Conservation (phyloP, 2,113 vertebrate species). For the Salminus brasiliensis region DNA sequence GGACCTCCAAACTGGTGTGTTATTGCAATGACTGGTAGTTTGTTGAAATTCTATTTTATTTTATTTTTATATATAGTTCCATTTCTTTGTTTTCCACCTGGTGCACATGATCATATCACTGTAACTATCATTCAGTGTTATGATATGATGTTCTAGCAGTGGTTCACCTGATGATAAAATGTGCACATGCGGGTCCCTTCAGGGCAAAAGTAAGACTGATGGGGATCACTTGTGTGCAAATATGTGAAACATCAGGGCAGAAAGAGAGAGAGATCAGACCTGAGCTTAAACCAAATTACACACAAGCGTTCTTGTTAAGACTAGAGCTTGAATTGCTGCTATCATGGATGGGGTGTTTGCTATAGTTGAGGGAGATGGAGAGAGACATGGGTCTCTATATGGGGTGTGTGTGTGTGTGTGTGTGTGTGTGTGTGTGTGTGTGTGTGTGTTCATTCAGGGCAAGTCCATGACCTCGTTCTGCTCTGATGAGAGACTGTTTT, state of each 20-base stretch:
- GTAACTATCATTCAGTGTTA: background rate
- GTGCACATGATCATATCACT: background rate
- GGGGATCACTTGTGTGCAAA: background rate
- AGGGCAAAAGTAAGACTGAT: background rate
- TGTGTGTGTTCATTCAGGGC: too few relatives aligned
- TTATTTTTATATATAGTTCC: background rate
- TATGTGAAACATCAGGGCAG: background rate
- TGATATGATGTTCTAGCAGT: background rate
- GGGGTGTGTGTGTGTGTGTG: background rate
- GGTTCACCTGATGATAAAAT: background rate
- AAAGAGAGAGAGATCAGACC: background rate
- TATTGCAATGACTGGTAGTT: too few relatives aligned
- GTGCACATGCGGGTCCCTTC: background rate
- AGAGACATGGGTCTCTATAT: background rate
- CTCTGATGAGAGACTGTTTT: background rate
- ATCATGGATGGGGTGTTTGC: background rate
- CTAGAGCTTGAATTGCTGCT: background rate
- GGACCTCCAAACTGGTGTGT: too few relatives aligned
- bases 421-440: too few relatives aligned
- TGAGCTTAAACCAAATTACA: background rate
- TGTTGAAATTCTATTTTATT: too few relatives aligned
- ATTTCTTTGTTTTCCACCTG: background rate
- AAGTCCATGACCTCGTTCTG: conserved; percentile 1
- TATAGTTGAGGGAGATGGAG: background rate
- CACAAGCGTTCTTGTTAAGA: too few relatives aligned